phyloP scores from a whole-genome alignment of 2,113 vertebrate species.

The Notiomystis cincta region DNA sequence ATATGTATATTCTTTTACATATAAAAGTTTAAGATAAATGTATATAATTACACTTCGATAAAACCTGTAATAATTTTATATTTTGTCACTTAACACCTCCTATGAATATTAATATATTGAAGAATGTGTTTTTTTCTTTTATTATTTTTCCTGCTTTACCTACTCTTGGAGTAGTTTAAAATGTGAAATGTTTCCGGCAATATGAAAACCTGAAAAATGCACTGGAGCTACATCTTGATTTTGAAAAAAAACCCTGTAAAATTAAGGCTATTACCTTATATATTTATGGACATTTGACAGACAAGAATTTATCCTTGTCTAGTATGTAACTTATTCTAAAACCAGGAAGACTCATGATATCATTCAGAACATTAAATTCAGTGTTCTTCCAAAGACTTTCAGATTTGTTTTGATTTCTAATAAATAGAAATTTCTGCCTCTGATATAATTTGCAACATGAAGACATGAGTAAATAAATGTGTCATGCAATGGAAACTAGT shows the following conservation, averaged over 20 bases:
- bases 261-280: background rate
- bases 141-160: background rate
- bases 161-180: background rate
- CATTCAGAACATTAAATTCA: background rate
- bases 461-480: background rate
- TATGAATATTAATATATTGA: background rate
- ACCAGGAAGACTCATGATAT: background rate
- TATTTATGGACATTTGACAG: background rate
- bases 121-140: rapidly evolving
- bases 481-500: background rate
- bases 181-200: background rate
- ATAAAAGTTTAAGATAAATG: background rate
- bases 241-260: background rate
- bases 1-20: background rate
- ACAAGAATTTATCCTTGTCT: background rate
- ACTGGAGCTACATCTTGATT: background rate
- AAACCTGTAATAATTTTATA: background rate
- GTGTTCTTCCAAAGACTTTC: background rate
- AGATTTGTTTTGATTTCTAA: background rate
- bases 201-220: background rate
- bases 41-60: background rate
- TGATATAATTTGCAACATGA: background rate
- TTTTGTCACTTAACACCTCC: rapidly evolving
- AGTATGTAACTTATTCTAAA: background rate
- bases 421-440: background rate